Conservation (phyloP, 1,140 invertebrate species). For the Lepidurus apus region DNA sequence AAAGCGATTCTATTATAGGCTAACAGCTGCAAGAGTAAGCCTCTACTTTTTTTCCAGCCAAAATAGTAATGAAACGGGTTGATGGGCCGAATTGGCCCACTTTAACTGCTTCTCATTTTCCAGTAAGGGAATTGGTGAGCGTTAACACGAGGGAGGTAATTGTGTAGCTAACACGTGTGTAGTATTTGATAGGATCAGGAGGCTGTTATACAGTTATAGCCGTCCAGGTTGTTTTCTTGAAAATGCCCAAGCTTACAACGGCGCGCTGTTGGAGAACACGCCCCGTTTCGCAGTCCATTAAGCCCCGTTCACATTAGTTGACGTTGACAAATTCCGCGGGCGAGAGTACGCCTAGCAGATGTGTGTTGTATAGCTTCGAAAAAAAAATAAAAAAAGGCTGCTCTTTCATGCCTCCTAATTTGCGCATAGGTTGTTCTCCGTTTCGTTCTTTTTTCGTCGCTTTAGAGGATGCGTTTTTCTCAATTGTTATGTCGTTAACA, state of each 20-base stretch:
- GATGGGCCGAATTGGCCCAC: too few species aligned
- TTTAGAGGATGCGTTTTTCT: neutral
- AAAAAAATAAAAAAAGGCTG: neutral
- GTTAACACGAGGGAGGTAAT: too few species aligned
- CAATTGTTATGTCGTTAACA: too few species aligned
- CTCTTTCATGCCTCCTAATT: neutral
- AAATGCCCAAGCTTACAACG: neutral
- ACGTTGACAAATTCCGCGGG: conserved; percentile 12
- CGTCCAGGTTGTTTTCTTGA: too few species aligned
- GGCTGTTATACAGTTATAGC: too few species aligned
- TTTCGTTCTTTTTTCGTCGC: neutral
- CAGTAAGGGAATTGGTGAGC: too few species aligned
- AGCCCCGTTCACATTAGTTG: neutral
- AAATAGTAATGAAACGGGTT: neutral
- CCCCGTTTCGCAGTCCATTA: neutral
- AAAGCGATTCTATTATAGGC: neutral
- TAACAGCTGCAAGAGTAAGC: neutral
- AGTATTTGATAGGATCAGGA: too few species aligned
- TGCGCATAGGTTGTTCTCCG: neutral
- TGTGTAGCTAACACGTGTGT: too few species aligned
- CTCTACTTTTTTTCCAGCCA: neutral
- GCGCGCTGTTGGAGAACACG: neutral
- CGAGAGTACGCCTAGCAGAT: conserved; percentile 3
- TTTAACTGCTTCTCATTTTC: too few species aligned
- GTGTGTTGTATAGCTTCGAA: neutral